These are phyloP conservation scores for Sycophaga agraensis DNA, from an alignment of 1,140 invertebrate species.

Conservation along the genomic window DNA sequence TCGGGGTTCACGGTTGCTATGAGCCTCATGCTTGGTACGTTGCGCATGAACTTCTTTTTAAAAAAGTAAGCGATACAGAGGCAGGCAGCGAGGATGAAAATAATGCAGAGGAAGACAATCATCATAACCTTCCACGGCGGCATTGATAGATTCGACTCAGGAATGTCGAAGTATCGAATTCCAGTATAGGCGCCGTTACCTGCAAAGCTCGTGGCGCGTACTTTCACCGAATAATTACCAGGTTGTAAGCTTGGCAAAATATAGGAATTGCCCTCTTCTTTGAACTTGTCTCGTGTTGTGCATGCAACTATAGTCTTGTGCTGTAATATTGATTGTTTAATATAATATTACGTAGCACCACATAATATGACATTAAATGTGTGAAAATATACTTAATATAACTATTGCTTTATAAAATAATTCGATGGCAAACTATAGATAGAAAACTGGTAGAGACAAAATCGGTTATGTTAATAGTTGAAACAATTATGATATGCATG, in stretches of 20 bases:
- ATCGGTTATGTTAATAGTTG: too few species aligned
- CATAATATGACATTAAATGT: too few species aligned
- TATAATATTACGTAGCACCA: too few species aligned
- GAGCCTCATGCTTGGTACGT: conserved; percentile 61
- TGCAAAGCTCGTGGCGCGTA: conserved; percentile 78
- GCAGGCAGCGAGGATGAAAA: conserved; percentile 16
- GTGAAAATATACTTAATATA: too few species aligned
- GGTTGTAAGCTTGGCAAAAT: conserved; percentile 63
- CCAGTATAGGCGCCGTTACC: conserved; percentile 72
- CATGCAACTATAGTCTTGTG: conserved; percentile 45
- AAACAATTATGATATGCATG: too few species aligned
- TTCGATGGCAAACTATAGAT: too few species aligned
- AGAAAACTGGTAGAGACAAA: too few species aligned
- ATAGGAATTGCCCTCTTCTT: conserved; percentile 47
- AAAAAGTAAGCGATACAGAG: conserved; percentile 32
- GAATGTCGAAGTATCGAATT: conserved; percentile 66
- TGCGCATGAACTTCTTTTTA: conserved; percentile 42
- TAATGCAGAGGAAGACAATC: conserved; percentile 24
- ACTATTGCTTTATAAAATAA: too few species aligned
- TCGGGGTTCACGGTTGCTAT: conserved; percentile 79
- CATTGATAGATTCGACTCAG: conserved; percentile 46
- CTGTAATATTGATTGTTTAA: neutral
- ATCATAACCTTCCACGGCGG: conserved; percentile 42
- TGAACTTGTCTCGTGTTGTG: conserved; percentile 57
- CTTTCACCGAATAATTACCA: conserved; percentile 81